Conservation (phyloP, 2,113 vertebrate genomes). For the Cyprinodon brontotheroides region DNA sequence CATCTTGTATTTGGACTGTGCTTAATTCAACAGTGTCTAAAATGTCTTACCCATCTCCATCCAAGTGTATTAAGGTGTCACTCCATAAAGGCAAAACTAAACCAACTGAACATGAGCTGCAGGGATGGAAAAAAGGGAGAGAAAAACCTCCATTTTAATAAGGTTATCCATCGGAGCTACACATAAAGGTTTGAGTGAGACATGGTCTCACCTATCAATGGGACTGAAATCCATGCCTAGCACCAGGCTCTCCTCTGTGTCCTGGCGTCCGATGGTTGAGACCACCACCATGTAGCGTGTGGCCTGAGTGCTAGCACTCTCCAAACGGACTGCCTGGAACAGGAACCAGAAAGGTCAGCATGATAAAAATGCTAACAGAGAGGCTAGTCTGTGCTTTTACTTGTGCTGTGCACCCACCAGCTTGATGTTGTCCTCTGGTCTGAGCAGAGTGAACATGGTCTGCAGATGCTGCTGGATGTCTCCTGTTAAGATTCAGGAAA, state of each 20-base stretch:
- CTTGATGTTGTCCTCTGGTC: slow-evolving; percentile 96
- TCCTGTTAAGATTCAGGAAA: slow-evolving; percentile 71
- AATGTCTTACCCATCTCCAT: slow-evolving; percentile 93
- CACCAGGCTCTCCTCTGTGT: slow-evolving; percentile 97
- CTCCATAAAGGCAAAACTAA: slow-evolving; percentile 97
- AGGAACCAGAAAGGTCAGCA: neutral
- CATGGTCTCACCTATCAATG: slow-evolving; percentile 85
- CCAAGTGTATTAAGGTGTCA: slow-evolving; percentile 96
- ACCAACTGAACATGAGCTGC: slow-evolving; percentile 91
- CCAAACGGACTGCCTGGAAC: slow-evolving; percentile 87
- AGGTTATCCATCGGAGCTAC: neutral
- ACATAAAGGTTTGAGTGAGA: neutral
- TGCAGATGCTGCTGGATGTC: slow-evolving; percentile 98
- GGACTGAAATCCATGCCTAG: slow-evolving; percentile 95
- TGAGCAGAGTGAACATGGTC: slow-evolving; percentile 96
- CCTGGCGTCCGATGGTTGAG: slow-evolving; percentile 94
- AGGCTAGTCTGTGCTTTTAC: neutral
- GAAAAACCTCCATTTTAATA: slow-evolving; percentile 5
- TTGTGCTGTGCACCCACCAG: slow-evolving; percentile 81
- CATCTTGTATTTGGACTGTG: neutral
- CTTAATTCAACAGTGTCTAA: neutral
- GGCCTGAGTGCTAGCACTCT: slow-evolving; percentile 88
- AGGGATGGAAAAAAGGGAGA: slow-evolving; percentile 21
- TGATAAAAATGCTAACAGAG: neutral
- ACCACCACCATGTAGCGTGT: slow-evolving; percentile 98